These are phyloP conservation scores for Hafferia zeledoni DNA, from an alignment of 2,797 vertebrate species.

Conservation along the genomic window DNA sequence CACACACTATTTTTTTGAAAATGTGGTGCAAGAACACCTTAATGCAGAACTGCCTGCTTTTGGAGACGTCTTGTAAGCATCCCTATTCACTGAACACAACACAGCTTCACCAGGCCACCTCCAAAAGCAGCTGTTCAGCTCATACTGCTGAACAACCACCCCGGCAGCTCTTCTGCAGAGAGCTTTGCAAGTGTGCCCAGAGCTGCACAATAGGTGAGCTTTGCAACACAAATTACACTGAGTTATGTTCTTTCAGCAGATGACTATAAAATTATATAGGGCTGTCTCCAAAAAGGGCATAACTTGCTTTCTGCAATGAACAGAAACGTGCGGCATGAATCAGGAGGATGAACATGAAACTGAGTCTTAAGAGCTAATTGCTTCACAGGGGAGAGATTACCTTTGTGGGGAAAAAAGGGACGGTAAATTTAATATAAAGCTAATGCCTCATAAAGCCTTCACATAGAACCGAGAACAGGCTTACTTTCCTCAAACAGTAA, in stretches of 20 bases:
- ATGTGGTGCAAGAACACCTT: not conserved
- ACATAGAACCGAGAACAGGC: not conserved
- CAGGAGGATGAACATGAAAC: conserved; percentile 24
- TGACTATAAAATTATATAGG: conserved; percentile 55
- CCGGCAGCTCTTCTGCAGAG: not conserved
- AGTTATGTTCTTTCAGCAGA: conserved; percentile 35
- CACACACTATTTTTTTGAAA: not conserved
- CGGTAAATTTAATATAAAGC: conserved; percentile 15
- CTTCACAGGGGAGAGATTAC: conserved; percentile 29
- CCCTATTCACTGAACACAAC: not conserved
- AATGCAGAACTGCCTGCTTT: not conserved
- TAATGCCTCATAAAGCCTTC: not conserved
- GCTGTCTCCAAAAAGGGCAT: conserved; percentile 6
- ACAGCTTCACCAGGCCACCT: not conserved
- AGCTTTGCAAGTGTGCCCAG: not conserved
- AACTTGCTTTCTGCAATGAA: conserved; percentile 36
- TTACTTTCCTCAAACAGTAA: not conserved
- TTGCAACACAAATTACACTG: conserved; percentile 33
- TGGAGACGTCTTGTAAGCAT: not conserved
- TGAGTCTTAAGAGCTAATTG: conserved; percentile 37
- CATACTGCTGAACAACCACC: not conserved
- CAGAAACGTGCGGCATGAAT: conserved; percentile 26
- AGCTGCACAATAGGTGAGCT: not conserved
- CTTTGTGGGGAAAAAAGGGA: not conserved
- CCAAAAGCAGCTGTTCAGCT: not conserved